Evolutionary conservation across 2,888 invertebrate genomes (phyloP).

Genomic region (Apodemia hepburni): DNA sequence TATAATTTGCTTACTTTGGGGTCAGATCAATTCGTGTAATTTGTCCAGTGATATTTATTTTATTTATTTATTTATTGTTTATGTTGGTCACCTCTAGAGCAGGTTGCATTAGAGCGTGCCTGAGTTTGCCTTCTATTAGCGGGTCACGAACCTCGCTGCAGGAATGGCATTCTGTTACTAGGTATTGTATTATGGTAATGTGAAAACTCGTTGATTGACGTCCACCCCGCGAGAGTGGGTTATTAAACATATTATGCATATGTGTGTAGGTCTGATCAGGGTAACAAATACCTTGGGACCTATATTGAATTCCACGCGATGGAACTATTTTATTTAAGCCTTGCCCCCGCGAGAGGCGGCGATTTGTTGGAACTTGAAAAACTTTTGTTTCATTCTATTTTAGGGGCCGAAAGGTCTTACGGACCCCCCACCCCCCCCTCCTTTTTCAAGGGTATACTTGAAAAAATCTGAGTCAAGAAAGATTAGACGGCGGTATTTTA

Average conservation of each 20-base stretch:
- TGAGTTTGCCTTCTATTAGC: no score
- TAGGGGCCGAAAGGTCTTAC: not conserved
- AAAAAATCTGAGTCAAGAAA: no score
- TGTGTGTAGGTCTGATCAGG: slow-evolving; percentile 2
- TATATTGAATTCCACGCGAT: slow-evolving; percentile 15
- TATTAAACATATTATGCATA: not conserved
- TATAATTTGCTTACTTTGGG: no score
- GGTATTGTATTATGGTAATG: not conserved
- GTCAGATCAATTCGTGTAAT: no score
- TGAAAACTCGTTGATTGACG: not conserved
- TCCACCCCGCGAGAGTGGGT: slow-evolving; percentile 4
- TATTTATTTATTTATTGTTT: no score
- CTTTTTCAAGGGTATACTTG: not conserved
- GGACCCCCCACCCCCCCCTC: not conserved
- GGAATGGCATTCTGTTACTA: not conserved
- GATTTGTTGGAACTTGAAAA: not conserved
- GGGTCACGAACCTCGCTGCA: not conserved
- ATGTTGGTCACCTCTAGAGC: not conserved
- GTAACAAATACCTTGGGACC: not conserved
- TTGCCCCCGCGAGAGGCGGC: slow-evolving; percentile 26
- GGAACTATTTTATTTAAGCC: slow-evolving; percentile 9
- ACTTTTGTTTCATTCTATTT: no score
- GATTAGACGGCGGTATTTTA: not conserved
- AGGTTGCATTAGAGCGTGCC: no score
- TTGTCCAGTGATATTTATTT: no score